phyloP scores from a whole-genome alignment of 92 coral and sea anemone species.

The Porites cylindrica region DNA sequence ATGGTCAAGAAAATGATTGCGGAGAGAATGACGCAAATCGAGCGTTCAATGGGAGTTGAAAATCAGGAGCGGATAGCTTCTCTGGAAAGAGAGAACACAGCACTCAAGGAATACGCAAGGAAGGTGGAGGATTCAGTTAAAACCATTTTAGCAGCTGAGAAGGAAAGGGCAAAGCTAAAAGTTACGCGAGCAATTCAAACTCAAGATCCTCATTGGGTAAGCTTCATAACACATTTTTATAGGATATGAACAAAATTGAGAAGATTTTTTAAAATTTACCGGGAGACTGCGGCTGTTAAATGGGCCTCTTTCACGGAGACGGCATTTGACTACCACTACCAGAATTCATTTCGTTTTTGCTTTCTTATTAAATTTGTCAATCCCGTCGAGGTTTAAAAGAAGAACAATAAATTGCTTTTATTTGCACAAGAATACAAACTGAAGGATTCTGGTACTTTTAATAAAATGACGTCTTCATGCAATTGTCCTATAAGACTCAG shows the following conservation, averaged over 20 bases:
- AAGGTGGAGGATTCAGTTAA: conserved; percentile 81
- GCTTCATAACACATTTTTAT: not conserved
- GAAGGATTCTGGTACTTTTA: too few relatives aligned
- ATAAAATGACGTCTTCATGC: too few relatives aligned
- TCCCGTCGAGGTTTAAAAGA: too few relatives aligned
- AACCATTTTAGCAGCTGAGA: conserved; percentile 62
- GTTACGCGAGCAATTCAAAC: conserved; percentile 58
- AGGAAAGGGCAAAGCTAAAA: conserved; percentile 60
- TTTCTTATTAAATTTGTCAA: too few relatives aligned
- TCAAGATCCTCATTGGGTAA: conserved; percentile 54
- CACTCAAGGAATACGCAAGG: conserved; percentile 72
- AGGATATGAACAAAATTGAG: not conserved
- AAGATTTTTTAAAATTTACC: too few relatives aligned
- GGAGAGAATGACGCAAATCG: conserved; percentile 82
- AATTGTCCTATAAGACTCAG: too few relatives aligned
- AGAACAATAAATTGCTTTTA: too few relatives aligned
- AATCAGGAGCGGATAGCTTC: conserved; percentile 58
- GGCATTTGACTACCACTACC: too few relatives aligned
- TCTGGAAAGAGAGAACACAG: conserved; percentile 86
- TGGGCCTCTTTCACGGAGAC: too few relatives aligned
- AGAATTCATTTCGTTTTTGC: too few relatives aligned
- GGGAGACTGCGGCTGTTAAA: too few relatives aligned
- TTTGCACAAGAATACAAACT: too few relatives aligned
- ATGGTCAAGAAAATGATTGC: conserved; percentile 75
- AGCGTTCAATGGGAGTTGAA: conserved; percentile 62